Evolutionary conservation across 2,797 vertebrate species (phyloP).

Genomic region (Phrynocephalus forsythii): DNA sequence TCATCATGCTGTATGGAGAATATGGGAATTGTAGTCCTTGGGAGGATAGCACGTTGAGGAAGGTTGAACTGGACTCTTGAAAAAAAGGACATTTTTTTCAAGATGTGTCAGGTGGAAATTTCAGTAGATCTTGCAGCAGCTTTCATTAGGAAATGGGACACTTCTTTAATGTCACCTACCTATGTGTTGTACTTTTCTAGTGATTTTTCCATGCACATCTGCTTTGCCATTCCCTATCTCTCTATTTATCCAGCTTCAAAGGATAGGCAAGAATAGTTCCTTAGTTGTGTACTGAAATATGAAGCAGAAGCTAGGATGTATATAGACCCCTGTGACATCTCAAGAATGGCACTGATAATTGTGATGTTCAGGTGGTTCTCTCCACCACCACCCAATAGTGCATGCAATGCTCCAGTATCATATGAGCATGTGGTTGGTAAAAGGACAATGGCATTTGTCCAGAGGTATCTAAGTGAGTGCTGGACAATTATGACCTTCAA

Average conservation of each 20-base stretch:
- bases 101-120: conserved; percentile 3
- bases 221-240: background rate
- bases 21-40: background rate
- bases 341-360: background rate
- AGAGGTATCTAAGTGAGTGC: background rate
- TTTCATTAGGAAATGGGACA: background rate
- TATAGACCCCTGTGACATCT: background rate
- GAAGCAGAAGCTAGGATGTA: background rate
- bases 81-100: conserved; percentile 36
- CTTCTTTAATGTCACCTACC: background rate
- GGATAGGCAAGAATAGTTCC: background rate
- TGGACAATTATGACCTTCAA: too few relatives aligned
- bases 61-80: background rate
- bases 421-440: background rate
- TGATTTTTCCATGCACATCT: background rate
- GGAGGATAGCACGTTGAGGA: background rate
- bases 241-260: background rate
- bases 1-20: background rate
- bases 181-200: background rate
- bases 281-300: background rate
- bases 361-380: background rate
- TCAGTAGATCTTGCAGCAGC: conserved; percentile 33
- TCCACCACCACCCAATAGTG: background rate
- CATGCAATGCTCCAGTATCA: background rate
- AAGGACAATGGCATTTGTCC: background rate